These are phyloP conservation scores for Thymelicus sylvestris DNA, from an alignment of 2,888 invertebrate species.

Conservation along the genomic window DNA sequence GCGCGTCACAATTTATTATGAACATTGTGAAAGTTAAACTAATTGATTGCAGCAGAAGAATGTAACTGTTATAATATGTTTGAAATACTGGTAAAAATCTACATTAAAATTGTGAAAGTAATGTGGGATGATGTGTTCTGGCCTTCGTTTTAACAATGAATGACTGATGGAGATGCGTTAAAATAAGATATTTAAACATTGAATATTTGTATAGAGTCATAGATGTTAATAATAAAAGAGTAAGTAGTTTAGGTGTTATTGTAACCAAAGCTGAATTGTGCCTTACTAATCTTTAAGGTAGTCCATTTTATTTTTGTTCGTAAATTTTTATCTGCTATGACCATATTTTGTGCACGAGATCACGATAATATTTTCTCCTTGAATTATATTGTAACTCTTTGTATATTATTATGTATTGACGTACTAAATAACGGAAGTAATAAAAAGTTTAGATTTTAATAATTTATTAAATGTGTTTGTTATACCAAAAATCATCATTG, in stretches of 20 bases:
- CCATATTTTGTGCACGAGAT: not conserved
- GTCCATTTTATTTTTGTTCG: constrained; percentile 32
- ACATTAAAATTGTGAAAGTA: constrained; percentile 10
- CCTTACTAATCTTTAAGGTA: constrained; percentile 67
- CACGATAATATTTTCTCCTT: constrained; percentile 4
- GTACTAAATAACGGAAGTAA: not conserved
- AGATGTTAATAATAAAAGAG: constrained; percentile 15
- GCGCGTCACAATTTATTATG: too few species aligned
- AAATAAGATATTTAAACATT: not conserved
- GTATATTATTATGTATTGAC: too few species aligned
- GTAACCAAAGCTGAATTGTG: constrained; percentile 63
- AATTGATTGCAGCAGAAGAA: too few species aligned
- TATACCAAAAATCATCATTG: constrained; percentile 27
- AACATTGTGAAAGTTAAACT: too few species aligned
- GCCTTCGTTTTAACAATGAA: not conserved
- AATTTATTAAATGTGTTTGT: constrained; percentile 33
- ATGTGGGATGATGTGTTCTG: constrained; percentile 1
- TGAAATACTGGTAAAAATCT: too few species aligned
- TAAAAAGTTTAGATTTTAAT: constrained; percentile 18
- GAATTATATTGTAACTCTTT: not conserved
- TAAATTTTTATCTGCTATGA: constrained; percentile 8
- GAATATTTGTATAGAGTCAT: not conserved
- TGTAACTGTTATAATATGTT: too few species aligned
- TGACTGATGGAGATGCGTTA: not conserved
- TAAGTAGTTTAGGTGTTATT: constrained; percentile 34